Conservation (phyloP, 2,113 vertebrate species). For the Cryptomyrus ogoouensis region DNA sequence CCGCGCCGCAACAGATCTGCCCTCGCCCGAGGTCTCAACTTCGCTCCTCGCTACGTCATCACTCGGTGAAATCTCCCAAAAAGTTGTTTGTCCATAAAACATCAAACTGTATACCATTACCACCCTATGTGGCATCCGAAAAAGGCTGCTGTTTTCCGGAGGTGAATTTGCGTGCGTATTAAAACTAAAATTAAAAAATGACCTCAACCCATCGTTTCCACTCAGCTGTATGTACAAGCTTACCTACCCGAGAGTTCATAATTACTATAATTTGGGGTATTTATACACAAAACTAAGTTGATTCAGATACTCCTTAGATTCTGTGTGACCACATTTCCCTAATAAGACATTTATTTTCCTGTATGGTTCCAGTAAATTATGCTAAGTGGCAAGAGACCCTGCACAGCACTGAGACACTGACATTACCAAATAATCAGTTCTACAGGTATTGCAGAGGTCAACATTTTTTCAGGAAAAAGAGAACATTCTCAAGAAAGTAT, state of each 20-base stretch:
- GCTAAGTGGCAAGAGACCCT: background rate
- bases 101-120: background rate
- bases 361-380: background rate
- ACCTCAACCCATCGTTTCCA: background rate
- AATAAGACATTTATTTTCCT: background rate
- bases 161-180: background rate
- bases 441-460: background rate
- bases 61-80: constrained; percentile 27
- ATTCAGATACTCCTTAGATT: background rate
- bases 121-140: background rate
- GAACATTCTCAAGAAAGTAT: background rate
- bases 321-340: background rate
- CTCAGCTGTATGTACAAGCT: background rate
- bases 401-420: background rate
- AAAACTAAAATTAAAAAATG: background rate
- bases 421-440: background rate
- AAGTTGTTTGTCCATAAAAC: constrained; percentile 31
- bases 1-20: constrained; percentile 18
- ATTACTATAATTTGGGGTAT: background rate
- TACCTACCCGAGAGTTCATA: constrained; percentile 7
- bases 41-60: constrained; percentile 35
- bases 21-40: constrained; percentile 29
- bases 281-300: background rate
- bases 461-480: background rate
- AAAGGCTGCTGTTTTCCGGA: background rate